A percentile compares a stretch with the other conserved stretches of the same genome.
Conservation (phyloP, 2,888 invertebrate species). For the Pheosia tremula region DNA sequence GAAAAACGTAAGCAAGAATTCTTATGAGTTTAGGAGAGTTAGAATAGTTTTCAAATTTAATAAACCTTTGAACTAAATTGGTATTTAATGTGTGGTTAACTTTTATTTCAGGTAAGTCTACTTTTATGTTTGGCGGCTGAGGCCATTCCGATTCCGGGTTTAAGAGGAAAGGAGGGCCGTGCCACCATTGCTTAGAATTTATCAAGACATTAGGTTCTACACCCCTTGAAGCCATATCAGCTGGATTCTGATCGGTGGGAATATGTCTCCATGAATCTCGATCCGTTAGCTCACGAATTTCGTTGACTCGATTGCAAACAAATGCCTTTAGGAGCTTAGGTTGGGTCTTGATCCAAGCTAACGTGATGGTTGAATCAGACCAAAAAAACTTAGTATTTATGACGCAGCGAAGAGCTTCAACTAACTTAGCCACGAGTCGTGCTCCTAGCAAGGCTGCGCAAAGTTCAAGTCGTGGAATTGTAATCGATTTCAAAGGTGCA, state of each 20-base stretch:
- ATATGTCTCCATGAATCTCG: conserved; percentile 19
- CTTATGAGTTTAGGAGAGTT: conserved; percentile 10
- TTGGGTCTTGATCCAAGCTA: conserved; percentile 25
- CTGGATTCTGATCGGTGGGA: conserved; percentile 13
- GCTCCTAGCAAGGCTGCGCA: conserved; percentile 24
- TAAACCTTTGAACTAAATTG: background rate
- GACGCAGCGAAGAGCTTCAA: background rate
- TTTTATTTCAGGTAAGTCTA: conserved; percentile 6
- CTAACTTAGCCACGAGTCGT: conserved; percentile 15
- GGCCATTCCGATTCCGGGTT: conserved; percentile 5
- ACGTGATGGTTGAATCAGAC: conserved; percentile 27
- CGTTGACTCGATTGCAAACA: conserved; percentile 23
- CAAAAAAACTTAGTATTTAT: conserved; percentile 12
- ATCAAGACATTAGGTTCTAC: conserved; percentile 4
- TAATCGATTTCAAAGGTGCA: conserved; percentile 25
- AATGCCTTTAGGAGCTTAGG: conserved; percentile 25
- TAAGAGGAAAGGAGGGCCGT: conserved; percentile 15
- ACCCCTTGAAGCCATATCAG: conserved; percentile 25
- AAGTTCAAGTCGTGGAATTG: conserved; percentile 31
- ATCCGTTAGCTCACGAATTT: conserved; percentile 22
- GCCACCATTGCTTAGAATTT: conserved; percentile 17
- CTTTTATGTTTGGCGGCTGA: background rate
- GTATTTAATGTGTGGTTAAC: background rate
- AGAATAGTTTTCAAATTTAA: conserved; percentile 13
- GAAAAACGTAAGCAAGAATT: conserved; percentile 11